Evolutionary conservation across 2,113 vertebrate genomes (phyloP), one percentile per base, ranked within the genome.

Genomic region (Oryzias celebensis): DNA sequence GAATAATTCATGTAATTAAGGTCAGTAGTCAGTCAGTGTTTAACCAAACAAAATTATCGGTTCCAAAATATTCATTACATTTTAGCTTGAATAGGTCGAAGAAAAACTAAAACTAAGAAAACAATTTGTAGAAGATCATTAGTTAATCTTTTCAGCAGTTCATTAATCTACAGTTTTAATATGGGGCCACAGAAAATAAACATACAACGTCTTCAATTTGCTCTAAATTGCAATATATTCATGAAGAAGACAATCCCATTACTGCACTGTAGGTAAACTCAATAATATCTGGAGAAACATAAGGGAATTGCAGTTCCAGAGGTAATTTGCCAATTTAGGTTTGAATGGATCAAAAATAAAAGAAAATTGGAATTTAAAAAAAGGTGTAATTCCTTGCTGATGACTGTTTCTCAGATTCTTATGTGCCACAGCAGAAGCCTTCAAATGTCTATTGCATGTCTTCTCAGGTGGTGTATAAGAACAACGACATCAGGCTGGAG

Each of bases 401-500:
- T 20, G 20, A 20, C 20, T 20, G 20, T 20, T 20, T 20, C 20
- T 20, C 20, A 20, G 20, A 20, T 20, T 22, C 17, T 44, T 12
- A 6, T 18, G 13, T 18, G 24, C 22, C 47, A 28, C 5, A 15
- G 13, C 10, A 24, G 4, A 15, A 49, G 4, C 1, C 17, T 26
- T 14, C 1, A 17, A 28, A n/a, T 60, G 28, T 23, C 2, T 44
- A 0, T 0, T 67, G 4, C 57, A n/a, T 48, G 22, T 55, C 23
- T n/a, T 52, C 82, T 61, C 91, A 99, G 97, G 96, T 99, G 86
- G 96, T 98, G 70, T 99, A 99, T 87, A 99, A 99, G 85, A 99
- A 99, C 93, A 98, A 98, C 0, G 97, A 99, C 60, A 98, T 99
- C 83, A 93, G 96, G 52, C 87, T 99, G 78, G 97, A 99, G 83